phyloP scores from a whole-genome alignment of 1,140 invertebrate species.

The Grapholita molesta region DNA sequence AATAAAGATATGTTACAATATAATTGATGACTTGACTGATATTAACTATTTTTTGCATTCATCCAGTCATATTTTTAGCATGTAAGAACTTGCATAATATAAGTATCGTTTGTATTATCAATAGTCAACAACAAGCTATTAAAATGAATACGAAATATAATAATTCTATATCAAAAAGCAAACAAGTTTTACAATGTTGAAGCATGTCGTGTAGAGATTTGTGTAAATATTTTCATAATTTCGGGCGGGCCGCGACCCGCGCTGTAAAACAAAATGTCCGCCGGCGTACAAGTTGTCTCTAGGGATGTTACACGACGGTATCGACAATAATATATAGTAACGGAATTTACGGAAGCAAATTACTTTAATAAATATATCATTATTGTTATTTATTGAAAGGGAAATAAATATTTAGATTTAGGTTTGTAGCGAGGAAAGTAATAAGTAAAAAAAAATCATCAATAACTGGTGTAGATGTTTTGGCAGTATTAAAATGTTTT shows the following conservation, averaged over 20 bases:
- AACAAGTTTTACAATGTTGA: neutral
- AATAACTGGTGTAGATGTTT: neutral
- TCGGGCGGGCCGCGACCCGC: slow-evolving; percentile 26
- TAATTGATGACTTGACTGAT: no score
- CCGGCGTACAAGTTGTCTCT: slow-evolving; percentile 36
- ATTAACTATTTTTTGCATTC: no score
- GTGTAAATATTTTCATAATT: slow-evolving; percentile 34
- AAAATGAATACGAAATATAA: neutral
- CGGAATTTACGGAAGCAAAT: neutral
- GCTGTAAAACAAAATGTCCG: slow-evolving; percentile 54
- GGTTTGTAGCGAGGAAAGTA: no score
- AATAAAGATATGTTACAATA: no score
- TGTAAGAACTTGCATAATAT: no score
- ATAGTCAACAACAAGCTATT: no score
- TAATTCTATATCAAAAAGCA: neutral
- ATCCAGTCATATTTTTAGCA: no score
- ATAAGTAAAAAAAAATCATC: neutral
- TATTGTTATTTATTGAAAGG: neutral
- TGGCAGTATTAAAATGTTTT: no score
- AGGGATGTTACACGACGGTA: slow-evolving; percentile 27
- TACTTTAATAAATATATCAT: neutral
- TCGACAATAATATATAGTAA: neutral
- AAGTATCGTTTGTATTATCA: neutral
- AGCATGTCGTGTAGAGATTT: slow-evolving; percentile 19
- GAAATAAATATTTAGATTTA: no score